Evolutionary conservation across 2,888 invertebrate species (phyloP).

Genomic region (Syrista parreyssii): DNA sequence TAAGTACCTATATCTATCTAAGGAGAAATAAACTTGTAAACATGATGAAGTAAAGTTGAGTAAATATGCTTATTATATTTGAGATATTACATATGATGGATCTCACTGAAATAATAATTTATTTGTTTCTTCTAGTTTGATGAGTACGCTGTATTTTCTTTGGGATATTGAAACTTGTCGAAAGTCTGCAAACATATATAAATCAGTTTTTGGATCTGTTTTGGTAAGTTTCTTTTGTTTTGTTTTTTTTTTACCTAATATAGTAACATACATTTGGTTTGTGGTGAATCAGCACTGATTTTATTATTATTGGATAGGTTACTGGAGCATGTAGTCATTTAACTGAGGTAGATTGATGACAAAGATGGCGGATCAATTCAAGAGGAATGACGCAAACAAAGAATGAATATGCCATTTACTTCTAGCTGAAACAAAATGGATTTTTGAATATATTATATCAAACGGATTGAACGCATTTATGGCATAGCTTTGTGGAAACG

Average conservation of each 20-base stretch:
- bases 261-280: background rate
- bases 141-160: too few relatives aligned
- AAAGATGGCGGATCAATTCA: background rate
- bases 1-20: too few relatives aligned
- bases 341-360: background rate
- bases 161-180: too few relatives aligned
- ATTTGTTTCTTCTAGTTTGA: too few relatives aligned
- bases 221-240: background rate
- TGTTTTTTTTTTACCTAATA: background rate
- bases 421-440: background rate
- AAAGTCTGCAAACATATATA: too few relatives aligned
- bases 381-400: background rate
- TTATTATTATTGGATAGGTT: background rate
- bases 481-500: background rate
- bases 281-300: background rate
- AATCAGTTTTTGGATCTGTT: background rate
- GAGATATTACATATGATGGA: too few relatives aligned
- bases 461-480: background rate
- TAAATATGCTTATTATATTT: too few relatives aligned
- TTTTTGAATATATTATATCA: background rate
- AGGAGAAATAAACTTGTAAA: too few relatives aligned
- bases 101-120: too few relatives aligned
- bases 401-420: background rate
- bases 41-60: too few relatives aligned
- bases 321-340: background rate